These are phyloP conservation scores for Rhopalosiphum padi DNA, from an alignment of 1,140 invertebrate genomes.

Conservation along the genomic window DNA sequence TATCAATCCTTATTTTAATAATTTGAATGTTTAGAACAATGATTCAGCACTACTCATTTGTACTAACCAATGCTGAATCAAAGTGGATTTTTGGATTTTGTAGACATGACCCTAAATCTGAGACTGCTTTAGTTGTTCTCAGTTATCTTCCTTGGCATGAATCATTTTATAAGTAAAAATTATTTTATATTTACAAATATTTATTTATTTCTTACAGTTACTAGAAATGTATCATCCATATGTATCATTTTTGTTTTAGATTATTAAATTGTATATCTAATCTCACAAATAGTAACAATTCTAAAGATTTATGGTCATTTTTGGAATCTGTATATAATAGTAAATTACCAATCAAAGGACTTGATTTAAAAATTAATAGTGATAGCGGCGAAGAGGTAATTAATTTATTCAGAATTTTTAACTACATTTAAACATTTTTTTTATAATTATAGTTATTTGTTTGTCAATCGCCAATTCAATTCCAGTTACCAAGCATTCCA, in stretches of 20 bases:
- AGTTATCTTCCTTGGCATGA: conserved; percentile 95
- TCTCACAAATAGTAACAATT: conserved; percentile 66
- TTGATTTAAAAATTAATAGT: conserved; percentile 55
- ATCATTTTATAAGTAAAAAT: conserved; percentile 85
- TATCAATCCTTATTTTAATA: conserved; percentile 36
- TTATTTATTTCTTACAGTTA: neutral
- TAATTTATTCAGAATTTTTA: neutral
- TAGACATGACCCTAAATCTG: conserved; percentile 83
- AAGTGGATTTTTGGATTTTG: conserved; percentile 97
- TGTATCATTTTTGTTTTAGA: conserved; percentile 62
- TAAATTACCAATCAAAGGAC: conserved; percentile 65
- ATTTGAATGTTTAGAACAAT: conserved; percentile 67
- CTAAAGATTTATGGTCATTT: conserved; percentile 69
- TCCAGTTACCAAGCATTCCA: conserved; percentile 88
- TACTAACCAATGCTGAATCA: conserved; percentile 89
- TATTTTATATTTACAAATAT: neutral
- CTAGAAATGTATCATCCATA: neutral
- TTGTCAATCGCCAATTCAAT: conserved; percentile 79
- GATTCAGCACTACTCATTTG: conserved; percentile 90
- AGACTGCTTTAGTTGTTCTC: conserved; percentile 78
- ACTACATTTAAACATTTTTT: neutral
- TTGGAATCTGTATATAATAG: conserved; percentile 72
- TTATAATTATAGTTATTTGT: conserved; percentile 67
- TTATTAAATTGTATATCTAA: conserved; percentile 71
- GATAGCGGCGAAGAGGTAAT: conserved; percentile 45